Percentiles rank a stretch among this genome's conserved stretches.
These are phyloP conservation scores for Molothrus aeneus DNA, from an alignment of 2,797 vertebrate genomes.

Conservation along the genomic window DNA sequence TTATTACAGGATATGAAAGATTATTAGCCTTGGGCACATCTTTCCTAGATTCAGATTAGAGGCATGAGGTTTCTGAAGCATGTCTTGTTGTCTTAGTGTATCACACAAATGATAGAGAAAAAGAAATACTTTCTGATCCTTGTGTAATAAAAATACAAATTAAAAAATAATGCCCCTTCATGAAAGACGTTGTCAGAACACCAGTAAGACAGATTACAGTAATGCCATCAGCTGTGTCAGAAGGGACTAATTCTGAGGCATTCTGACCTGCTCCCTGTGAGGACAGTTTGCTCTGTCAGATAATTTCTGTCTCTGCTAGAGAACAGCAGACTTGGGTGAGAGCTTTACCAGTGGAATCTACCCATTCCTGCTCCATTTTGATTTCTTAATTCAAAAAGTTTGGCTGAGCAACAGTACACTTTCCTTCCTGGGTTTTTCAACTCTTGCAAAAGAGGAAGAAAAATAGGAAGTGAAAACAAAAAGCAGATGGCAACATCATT, in stretches of 20 bases:
- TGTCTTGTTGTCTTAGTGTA: not conserved
- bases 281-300: not conserved
- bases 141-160: not conserved
- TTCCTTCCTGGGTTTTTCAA: not conserved
- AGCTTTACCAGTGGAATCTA: not conserved
- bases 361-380: not conserved
- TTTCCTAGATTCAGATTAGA: not conserved
- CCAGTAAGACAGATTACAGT: not conserved
- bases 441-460: not conserved
- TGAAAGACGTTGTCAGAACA: not conserved
- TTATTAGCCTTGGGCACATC: not conserved
- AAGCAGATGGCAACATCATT: not conserved
- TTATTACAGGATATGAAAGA: not conserved
- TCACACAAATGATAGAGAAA: not conserved
- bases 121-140: not conserved
- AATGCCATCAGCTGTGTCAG: not conserved
- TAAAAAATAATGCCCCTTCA: not conserved
- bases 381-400: not conserved
- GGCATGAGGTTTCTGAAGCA: not conserved
- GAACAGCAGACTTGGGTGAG: not conserved
- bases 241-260: not conserved
- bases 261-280: not conserved
- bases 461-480: slow-evolving; percentile 19
- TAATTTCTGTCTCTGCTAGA: not conserved
- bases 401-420: not conserved